Conservation (phyloP, 2,888 invertebrate species). For the Catocala fraxini region DNA sequence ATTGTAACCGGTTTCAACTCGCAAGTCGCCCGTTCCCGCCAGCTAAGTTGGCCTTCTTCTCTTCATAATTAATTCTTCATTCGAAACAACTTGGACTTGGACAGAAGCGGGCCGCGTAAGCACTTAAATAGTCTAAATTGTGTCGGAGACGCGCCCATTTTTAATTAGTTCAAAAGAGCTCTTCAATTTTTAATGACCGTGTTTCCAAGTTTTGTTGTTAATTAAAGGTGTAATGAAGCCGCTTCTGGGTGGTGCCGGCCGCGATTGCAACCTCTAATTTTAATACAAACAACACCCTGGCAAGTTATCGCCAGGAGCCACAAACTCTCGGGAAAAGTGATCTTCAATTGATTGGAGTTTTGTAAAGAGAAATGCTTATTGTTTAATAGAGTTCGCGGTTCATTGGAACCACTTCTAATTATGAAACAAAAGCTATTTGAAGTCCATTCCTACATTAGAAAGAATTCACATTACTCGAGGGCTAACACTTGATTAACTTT, state of each 20-base stretch:
- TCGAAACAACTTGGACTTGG: slow-evolving; percentile 82
- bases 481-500: slow-evolving; percentile 24
- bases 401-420: slow-evolving; percentile 32
- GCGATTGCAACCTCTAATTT: slow-evolving; percentile 62
- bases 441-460: slow-evolving; percentile 4
- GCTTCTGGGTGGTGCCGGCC: slow-evolving; percentile 48
- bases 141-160: slow-evolving; percentile 83
- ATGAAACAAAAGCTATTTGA: slow-evolving; percentile 15
- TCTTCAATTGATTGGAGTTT: slow-evolving; percentile 43
- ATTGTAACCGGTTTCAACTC: slow-evolving; percentile 81
- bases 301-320: slow-evolving; percentile 29
- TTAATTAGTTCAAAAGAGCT: slow-evolving; percentile 83
- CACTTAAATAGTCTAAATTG: slow-evolving; percentile 86
- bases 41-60: slow-evolving; percentile 76
- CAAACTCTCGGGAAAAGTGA: slow-evolving; percentile 34
- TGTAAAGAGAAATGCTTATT: slow-evolving; percentile 34
- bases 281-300: slow-evolving; percentile 46
- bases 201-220: slow-evolving; percentile 75
- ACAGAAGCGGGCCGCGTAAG: slow-evolving; percentile 80
- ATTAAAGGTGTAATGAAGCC: slow-evolving; percentile 65
- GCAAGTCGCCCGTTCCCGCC: slow-evolving; percentile 72
- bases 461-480: slow-evolving; percentile 13
- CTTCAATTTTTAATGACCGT: slow-evolving; percentile 81
- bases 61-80: slow-evolving; percentile 88
- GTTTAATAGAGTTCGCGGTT: slow-evolving; percentile 28